These are phyloP conservation scores for Hydrotaea diabolus DNA, from an alignment of 2,888 invertebrate species.

Conservation along the genomic window DNA sequence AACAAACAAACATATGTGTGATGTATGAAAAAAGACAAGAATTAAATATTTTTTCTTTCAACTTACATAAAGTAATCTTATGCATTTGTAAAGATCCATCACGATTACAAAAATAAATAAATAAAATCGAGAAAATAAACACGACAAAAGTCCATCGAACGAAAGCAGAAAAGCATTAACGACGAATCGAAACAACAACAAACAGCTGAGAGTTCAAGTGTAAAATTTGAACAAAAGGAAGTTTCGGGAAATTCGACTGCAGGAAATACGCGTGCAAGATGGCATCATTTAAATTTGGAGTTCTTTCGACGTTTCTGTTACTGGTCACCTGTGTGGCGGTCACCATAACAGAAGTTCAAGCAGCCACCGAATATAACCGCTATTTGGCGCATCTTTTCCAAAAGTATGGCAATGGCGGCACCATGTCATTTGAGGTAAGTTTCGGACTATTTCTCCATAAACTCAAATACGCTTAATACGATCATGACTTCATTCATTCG, in stretches of 20 bases:
- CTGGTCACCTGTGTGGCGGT: constrained; percentile 21
- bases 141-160: not conserved
- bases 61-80: constrained; percentile 8
- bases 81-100: constrained; percentile 24
- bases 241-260: not conserved
- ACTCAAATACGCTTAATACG: not conserved
- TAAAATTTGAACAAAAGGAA: constrained; percentile 36
- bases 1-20: constrained; percentile 13
- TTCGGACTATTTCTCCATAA: too few species aligned
- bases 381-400: constrained; percentile 79
- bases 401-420: constrained; percentile 79
- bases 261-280: constrained; percentile 41
- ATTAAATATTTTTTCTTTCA: not conserved
- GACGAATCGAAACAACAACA: not conserved
- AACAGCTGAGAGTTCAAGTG: constrained; percentile 36
- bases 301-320: not conserved
- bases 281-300: constrained; percentile 33
- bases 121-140: not conserved
- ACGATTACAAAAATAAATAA: constrained; percentile 10
- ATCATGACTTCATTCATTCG: not conserved
- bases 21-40: not conserved
- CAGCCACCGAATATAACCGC: constrained; percentile 78
- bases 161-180: not conserved
- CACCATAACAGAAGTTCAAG: constrained; percentile 37
- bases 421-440: constrained; percentile 80